Base-by-base conservation (phyloP, 2,797 vertebrate species). In the Sparidentex hasta region DNA sequence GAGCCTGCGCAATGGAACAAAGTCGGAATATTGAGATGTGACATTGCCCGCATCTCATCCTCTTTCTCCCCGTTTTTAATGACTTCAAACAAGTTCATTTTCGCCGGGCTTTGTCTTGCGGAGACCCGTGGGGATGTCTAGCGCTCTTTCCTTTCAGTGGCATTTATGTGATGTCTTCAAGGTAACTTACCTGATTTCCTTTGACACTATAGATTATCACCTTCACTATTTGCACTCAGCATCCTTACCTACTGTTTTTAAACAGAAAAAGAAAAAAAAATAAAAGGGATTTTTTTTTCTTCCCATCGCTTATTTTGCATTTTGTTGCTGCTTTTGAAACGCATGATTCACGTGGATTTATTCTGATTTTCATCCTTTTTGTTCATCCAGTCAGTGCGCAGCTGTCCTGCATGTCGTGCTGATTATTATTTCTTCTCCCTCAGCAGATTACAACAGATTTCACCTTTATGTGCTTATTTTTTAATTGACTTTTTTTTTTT, bases 1-100 rank as follows among this genome's bases (percentile, higher is more conserved):
- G 97, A 98, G 97, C 96, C 97, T 98, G 98, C 97, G 97, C 98
- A 98, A 99, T 99, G 98, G 97, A 98, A 98, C 97, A 97, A 97
- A 97, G 97, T 98, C 95, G 98, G 97, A 97, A 98, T 97, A 98
- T 97, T 98, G 97, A 98, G 98, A 98, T 98, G 97, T 99, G 97
- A 99, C 97, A 98, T 97, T 97, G 97, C 96, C 96, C 94, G 96
- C 97, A 97, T 97, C 97, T 97, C 96, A 94, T 93, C 96, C 95
- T 97, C 96, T 96, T 92, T 90, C 96, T 96, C 90, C 93, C 92
- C 81, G 95, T 97, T 96, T 97, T 97, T 97, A 97, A 98, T 98
- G 97, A 97, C 97, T 98, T 97, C 96, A 97, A 97, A 98, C 97
- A 97, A 97, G 97, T 98, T 97, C 94, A 95, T 97, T 97, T 94